phyloP scores from a whole-genome alignment of 2,888 invertebrate genomes.

The Gryllus longicercus region DNA sequence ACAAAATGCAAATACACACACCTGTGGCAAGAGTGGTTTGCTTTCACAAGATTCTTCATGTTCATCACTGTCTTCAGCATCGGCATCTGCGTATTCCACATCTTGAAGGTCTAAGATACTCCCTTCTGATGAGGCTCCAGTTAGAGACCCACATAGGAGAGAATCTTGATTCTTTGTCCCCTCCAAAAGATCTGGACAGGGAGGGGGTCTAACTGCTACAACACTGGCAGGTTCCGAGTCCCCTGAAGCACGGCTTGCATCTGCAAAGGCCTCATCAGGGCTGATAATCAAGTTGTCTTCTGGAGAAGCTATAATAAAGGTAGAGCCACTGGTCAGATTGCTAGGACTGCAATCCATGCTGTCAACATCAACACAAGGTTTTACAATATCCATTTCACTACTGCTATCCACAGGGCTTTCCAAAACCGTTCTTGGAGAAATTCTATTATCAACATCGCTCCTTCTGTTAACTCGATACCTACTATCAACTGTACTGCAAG shows the following conservation, averaged over 20 bases:
- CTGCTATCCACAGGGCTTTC: slow-evolving; percentile 1
- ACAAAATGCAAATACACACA: slow-evolving; percentile 31
- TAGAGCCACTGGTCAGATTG: background rate
- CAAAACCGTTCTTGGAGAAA: background rate
- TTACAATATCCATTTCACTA: background rate
- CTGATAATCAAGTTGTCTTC: slow-evolving; percentile 20
- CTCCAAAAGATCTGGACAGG: background rate
- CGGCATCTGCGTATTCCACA: slow-evolving; percentile 57
- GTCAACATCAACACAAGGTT: background rate
- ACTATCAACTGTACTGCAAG: background rate
- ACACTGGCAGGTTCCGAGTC: background rate
- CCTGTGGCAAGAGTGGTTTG: background rate
- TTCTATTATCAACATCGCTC: background rate
- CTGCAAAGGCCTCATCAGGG: slow-evolving; percentile 20
- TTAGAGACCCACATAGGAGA: background rate
- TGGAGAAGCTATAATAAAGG: background rate
- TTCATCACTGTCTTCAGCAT: slow-evolving; percentile 50
- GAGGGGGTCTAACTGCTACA: background rate
- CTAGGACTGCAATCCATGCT: background rate
- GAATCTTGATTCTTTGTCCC: background rate
- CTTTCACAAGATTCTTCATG: slow-evolving; percentile 33
- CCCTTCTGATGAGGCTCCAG: slow-evolving; percentile 44
- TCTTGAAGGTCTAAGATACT: slow-evolving; percentile 53
- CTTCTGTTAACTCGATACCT: background rate
- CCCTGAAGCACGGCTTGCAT: background rate